phyloP scores from a whole-genome alignment of 2,113 vertebrate species.

The Clarias gariepinus region DNA sequence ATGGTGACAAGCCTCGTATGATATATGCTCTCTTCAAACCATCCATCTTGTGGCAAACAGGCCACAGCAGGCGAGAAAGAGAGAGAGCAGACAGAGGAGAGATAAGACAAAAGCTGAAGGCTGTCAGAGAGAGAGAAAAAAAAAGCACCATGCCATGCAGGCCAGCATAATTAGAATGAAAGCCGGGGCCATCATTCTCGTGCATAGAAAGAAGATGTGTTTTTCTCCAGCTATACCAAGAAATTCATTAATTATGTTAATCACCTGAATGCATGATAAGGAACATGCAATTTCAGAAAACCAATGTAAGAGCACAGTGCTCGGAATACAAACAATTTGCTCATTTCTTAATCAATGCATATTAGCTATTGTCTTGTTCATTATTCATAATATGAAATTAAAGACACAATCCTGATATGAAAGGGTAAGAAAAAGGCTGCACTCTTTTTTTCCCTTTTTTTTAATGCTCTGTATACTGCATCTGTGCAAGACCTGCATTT shows the following conservation, averaged over 20 bases:
- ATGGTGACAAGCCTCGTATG: conserved; percentile 56
- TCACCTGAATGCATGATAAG: conserved; percentile 52
- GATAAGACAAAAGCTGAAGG: conserved; percentile 50
- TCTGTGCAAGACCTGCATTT: conserved; percentile 28
- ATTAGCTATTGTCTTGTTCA: conserved; percentile 26
- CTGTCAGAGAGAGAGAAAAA: conserved; percentile 46
- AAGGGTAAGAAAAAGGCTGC: neutral
- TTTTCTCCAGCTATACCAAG: conserved; percentile 38
- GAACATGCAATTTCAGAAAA: conserved; percentile 53
- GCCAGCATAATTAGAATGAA: conserved; percentile 56
- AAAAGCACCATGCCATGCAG: conserved; percentile 44
- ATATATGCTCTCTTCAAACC: conserved; percentile 52
- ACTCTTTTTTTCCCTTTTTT: neutral
- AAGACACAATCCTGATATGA: neutral
- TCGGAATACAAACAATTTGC: conserved; percentile 29
- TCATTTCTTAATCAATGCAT: conserved; percentile 37
- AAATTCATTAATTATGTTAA: conserved; percentile 59
- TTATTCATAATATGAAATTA: conserved; percentile 4
- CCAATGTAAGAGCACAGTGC: conserved; percentile 26
- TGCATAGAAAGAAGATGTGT: conserved; percentile 41
- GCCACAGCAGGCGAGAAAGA: conserved; percentile 35
- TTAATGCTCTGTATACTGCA: conserved; percentile 7
- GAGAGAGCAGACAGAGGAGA: conserved; percentile 40
- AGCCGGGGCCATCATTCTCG: conserved; percentile 57
- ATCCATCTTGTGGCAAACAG: conserved; percentile 47